These are phyloP conservation scores for Lynx canadensis DNA, from an alignment of 2,113 vertebrate genomes.

Conservation along the genomic window DNA sequence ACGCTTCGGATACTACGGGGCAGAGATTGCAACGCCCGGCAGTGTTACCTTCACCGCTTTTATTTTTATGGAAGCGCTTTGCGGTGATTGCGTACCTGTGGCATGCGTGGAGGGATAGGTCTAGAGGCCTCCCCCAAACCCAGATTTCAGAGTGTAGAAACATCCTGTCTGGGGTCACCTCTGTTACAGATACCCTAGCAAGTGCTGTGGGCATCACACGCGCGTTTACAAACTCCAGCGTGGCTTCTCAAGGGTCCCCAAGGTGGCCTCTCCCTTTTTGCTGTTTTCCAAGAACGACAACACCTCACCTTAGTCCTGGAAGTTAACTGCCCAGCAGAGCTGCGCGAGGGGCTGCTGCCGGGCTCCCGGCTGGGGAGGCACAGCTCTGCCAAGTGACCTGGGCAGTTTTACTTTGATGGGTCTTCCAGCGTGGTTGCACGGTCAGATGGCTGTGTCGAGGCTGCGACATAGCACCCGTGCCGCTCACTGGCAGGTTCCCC, in stretches of 20 bases:
- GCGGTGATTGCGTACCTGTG: background rate
- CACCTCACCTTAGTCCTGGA: background rate
- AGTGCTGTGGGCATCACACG: background rate
- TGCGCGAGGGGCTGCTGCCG: rapidly evolving
- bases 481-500: background rate
- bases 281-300: background rate
- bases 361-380: background rate
- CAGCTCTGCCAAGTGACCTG: background rate
- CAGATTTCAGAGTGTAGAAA: background rate
- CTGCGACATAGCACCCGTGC: rapidly evolving
- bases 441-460: background rate
- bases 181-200: background rate
- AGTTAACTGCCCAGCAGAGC: background rate
- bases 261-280: background rate
- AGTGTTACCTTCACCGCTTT: background rate
- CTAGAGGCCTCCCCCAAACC: background rate
- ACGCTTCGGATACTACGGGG: background rate
- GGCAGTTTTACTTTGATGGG: rapidly evolving
- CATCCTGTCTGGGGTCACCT: background rate
- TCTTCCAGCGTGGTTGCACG: background rate
- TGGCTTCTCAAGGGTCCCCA: background rate
- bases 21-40: background rate
- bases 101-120: background rate
- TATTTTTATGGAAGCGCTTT: background rate
- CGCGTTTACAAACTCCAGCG: too few relatives aligned